phyloP scores from a whole-genome alignment of 1,140 invertebrate genomes.

The Leptinotarsa texana region DNA sequence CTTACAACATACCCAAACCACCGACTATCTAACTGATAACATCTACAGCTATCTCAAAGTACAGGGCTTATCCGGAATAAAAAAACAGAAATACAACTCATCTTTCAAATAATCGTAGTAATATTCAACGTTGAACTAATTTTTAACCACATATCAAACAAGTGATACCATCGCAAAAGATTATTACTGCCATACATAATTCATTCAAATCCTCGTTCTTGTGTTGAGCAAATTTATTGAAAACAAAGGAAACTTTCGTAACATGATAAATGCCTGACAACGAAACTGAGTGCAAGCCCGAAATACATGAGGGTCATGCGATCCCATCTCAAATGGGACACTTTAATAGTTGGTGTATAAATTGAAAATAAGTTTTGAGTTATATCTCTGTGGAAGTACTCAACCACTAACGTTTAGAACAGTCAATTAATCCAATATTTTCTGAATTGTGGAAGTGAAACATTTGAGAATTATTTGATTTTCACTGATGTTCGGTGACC shows the following conservation, averaged over 20 bases:
- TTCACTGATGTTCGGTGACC: too few relatives aligned
- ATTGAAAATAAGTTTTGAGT: slow-evolving; percentile 28
- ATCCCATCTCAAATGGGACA: slow-evolving; percentile 28
- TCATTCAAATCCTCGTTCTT: slow-evolving; percentile 11
- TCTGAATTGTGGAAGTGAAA: not conserved
- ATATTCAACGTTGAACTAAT: too few relatives aligned
- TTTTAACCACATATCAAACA: not conserved
- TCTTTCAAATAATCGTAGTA: too few relatives aligned
- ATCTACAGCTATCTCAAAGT: too few relatives aligned
- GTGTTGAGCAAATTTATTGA: slow-evolving; percentile 19
- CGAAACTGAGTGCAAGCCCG: slow-evolving; percentile 20
- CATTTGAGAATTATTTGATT: too few relatives aligned
- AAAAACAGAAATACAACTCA: too few relatives aligned
- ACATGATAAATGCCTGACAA: slow-evolving; percentile 23
- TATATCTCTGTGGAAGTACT: slow-evolving; percentile 20
- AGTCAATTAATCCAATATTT: not conserved
- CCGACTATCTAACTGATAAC: too few relatives aligned
- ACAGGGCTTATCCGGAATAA: too few relatives aligned
- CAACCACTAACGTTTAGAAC: not conserved
- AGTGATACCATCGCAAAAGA: not conserved
- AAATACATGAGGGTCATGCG: slow-evolving; percentile 29
- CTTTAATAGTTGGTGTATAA: slow-evolving; percentile 28
- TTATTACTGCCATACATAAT: slow-evolving; percentile 20
- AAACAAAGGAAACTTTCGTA: slow-evolving; percentile 27
- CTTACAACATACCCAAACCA: too few relatives aligned